phyloP scores from a whole-genome alignment of 2,113 vertebrate genomes.

The Chinchilla lanigera region DNA sequence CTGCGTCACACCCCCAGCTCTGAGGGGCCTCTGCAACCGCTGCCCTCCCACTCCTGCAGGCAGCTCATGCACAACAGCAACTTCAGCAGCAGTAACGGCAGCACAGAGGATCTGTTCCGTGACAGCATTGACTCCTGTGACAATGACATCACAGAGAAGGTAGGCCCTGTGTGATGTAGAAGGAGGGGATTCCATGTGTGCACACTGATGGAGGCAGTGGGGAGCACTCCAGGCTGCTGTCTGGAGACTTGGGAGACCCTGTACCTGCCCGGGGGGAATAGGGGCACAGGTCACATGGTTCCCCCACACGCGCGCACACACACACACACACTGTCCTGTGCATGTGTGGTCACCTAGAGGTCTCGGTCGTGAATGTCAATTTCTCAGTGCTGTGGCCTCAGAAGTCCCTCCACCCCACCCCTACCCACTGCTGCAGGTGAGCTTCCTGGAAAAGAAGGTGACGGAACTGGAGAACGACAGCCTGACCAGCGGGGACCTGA shows the following conservation, averaged over 20 bases:
- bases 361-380: neutral
- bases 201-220: accelerated
- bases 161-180: slow-evolving; percentile 63
- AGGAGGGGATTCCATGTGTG: neutral
- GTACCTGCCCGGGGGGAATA: neutral
- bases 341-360: accelerated
- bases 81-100: slow-evolving; percentile 97
- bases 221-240: neutral
- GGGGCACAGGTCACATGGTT: neutral
- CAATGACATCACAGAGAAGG: slow-evolving; percentile 97
- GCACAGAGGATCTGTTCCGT: slow-evolving; percentile 97
- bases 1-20: neutral
- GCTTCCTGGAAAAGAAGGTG: slow-evolving; percentile 95
- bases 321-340: neutral
- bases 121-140: slow-evolving; percentile 98
- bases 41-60: slow-evolving; percentile 80
- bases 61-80: slow-evolving; percentile 98
- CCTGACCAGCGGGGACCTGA: slow-evolving; percentile 92
- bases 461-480: slow-evolving; percentile 95
- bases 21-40: neutral
- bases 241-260: neutral
- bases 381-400: neutral
- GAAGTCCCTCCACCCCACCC: neutral
- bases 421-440: slow-evolving; percentile 88
- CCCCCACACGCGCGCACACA: too few species aligned